Base-by-base conservation (phyloP, 30 jellyfish, hydroid and myxozoan genomes). In the Pseudorhiza aurosa region DNA sequence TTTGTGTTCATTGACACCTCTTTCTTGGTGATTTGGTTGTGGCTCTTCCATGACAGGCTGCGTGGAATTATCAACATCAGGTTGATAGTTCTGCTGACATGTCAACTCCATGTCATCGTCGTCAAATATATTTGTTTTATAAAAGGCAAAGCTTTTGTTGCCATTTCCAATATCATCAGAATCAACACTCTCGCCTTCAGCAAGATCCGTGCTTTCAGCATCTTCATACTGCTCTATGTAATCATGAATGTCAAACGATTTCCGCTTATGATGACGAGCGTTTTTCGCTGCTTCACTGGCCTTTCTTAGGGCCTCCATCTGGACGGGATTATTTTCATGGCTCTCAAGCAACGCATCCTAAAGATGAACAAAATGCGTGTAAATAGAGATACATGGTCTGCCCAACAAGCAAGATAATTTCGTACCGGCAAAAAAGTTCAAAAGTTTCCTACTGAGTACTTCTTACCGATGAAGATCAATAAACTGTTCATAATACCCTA, bases 231-330 rank as follows among this genome's bases (percentile, higher is more conserved):
- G 8, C 10, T 68, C 82, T 10, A 68, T 53, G 26, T 36, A 42
- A 25, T 68, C 82, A 29, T 39, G 36, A 29, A 68, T 68, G 30
- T 68, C 82, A 68, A 68, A 68, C 6, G 82, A 68, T 32, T 68
- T 68, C 24, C 82, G 68, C 18, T 68, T 68, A 0, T 26, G 79
- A 21, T 60, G 59, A 10, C 58, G 79, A 39, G 50, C 50, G 12
- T 39, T 39, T 39, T 39, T 7, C 12, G 50, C 50, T 39, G 7
- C 12, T 39, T 39, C n/a, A n/a, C n/a, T n/a, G n/a, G n/a, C n/a
- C n/a, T n/a, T n/a, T n/a, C n/a, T n/a, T n/a, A n/a, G n/a, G n/a
- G n/a, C n/a, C n/a, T n/a, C n/a, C n/a, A n/a, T n/a, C n/a, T n/a
- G n/a, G n/a, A n/a, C n/a, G n/a, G n/a, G n/a, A n/a, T n/a, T n/a